A percentile compares a stretch with the other conserved stretches of the same genome.
Evolutionary conservation across 2,888 invertebrate species (phyloP).

Genomic region (Caenorhabditis zanzibari): DNA sequence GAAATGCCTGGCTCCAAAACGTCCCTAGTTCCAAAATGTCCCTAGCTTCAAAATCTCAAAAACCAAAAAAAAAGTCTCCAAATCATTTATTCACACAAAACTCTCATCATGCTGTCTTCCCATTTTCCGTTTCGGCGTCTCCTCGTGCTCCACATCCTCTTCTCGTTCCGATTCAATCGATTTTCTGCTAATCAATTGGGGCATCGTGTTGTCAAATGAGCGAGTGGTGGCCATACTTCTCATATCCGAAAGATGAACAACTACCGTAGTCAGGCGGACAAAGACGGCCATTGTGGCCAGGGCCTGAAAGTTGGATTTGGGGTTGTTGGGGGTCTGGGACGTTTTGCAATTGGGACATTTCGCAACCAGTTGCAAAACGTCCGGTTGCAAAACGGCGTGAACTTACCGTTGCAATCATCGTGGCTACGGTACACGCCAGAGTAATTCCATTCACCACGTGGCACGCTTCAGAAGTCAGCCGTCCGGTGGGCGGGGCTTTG

Average conservation of each 20-base stretch:
- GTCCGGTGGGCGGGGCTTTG: not conserved
- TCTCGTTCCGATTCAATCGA: slow-evolving; percentile 44
- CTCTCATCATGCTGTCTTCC: slow-evolving; percentile 31
- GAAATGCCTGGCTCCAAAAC: too few relatives aligned
- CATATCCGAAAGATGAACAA: slow-evolving; percentile 27
- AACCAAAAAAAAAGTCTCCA: too few relatives aligned
- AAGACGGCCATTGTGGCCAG: slow-evolving; percentile 46
- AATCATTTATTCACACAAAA: slow-evolving; percentile 48
- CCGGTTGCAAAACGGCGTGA: too few relatives aligned
- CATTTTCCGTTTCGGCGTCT: slow-evolving; percentile 37
- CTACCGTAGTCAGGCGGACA: slow-evolving; percentile 39
- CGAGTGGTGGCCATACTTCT: slow-evolving; percentile 43
- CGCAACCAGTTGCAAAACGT: too few relatives aligned
- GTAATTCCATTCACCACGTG: slow-evolving; percentile 22
- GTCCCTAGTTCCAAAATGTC: too few relatives aligned
- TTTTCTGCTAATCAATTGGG: slow-evolving; percentile 22
- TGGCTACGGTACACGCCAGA: slow-evolving; percentile 9
- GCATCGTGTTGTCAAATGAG: slow-evolving; percentile 50
- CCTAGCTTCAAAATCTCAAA: too few relatives aligned
- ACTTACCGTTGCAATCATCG: slow-evolving; percentile 39
- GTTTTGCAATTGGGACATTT: too few relatives aligned
- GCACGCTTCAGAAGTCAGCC: slow-evolving; percentile 1
- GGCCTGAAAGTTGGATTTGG: not conserved
- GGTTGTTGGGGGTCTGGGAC: too few relatives aligned
- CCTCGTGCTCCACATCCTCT: slow-evolving; percentile 10